Evolutionary conservation across 1,140 invertebrate species (phyloP).

Genomic region (Musca domestica): DNA sequence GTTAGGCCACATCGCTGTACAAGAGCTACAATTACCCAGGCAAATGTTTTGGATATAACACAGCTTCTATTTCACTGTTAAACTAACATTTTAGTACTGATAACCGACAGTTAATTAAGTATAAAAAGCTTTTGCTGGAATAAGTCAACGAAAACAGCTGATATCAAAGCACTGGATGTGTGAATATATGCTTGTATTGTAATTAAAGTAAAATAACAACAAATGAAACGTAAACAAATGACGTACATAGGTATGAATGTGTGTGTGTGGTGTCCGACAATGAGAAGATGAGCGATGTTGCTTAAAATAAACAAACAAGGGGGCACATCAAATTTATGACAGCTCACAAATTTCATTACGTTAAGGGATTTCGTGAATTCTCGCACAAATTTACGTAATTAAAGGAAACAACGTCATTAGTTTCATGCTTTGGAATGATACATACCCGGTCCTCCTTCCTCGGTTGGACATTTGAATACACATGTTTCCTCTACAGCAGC

Average conservation of each 20-base stretch:
- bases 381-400: constrained; percentile 26
- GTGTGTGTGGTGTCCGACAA: neutral
- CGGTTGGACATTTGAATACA: constrained; percentile 68
- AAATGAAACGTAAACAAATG: neutral
- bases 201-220: neutral
- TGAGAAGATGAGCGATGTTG: neutral
- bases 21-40: too few relatives aligned
- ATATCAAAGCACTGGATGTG: neutral
- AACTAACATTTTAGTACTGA: too few relatives aligned
- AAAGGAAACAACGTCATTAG: neutral
- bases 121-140: neutral
- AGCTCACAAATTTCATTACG: neutral
- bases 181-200: too few relatives aligned
- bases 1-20: too few relatives aligned
- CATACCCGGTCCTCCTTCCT: constrained; percentile 31
- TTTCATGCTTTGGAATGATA: neutral
- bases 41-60: too few relatives aligned
- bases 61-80: too few relatives aligned
- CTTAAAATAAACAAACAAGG: constrained; percentile 18
- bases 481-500: constrained; percentile 81
- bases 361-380: neutral
- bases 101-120: too few relatives aligned
- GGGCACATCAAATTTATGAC: neutral
- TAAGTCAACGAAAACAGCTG: neutral
- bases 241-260: neutral